These are phyloP conservation scores for Callorhinus ursinus DNA, from an alignment of 2,113 vertebrate species.

Conservation along the genomic window DNA sequence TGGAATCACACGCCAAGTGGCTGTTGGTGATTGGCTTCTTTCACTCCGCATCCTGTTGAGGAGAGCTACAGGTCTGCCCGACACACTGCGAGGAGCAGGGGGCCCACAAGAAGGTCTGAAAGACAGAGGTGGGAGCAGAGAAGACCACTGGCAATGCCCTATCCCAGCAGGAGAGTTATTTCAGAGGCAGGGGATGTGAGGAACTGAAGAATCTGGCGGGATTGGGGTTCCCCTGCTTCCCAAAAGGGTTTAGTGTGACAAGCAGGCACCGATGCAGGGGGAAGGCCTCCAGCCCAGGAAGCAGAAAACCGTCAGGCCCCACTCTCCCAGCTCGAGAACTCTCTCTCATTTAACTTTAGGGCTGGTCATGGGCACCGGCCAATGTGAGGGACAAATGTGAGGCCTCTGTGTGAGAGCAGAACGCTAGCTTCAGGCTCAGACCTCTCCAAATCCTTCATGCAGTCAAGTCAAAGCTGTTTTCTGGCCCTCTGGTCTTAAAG, in stretches of 20 bases:
- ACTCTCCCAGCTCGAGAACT: rapidly evolving
- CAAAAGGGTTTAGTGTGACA: neutral
- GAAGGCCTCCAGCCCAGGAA: neutral
- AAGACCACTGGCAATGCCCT: neutral
- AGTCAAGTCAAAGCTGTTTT: rapidly evolving
- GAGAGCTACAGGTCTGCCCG: neutral
- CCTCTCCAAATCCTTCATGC: neutral
- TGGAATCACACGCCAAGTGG: neutral
- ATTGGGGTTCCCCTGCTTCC: neutral
- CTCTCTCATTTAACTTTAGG: neutral
- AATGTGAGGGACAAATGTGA: too few relatives aligned
- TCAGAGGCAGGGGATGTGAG: neutral
- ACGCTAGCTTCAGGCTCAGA: neutral
- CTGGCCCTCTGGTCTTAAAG: neutral
- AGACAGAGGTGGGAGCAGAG: neutral
- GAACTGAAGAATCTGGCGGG: too few relatives aligned
- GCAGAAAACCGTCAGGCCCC: neutral
- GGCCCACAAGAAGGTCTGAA: neutral
- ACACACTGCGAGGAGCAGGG: neutral
- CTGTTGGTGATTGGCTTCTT: neutral
- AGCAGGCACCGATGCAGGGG: neutral
- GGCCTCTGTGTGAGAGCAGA: neutral
- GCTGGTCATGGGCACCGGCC: rapidly evolving
- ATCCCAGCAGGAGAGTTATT: neutral
- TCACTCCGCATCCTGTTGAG: neutral